Conservation (phyloP, 2,797 vertebrate species). For the Parauchenoglanis punctatus region DNA sequence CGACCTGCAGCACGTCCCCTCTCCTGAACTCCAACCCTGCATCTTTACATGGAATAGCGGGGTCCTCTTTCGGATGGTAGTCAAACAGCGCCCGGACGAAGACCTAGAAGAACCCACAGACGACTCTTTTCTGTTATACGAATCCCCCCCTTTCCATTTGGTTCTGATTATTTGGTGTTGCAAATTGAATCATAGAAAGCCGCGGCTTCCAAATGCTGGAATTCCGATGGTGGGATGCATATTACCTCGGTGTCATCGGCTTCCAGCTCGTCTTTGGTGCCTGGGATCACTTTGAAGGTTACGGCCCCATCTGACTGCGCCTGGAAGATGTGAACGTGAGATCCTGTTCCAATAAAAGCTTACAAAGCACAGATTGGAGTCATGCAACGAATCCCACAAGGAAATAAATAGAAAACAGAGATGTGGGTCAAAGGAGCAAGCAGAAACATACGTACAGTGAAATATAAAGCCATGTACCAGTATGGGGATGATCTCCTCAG, state of each 20-base stretch:
- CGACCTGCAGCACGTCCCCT: conserved; percentile 90
- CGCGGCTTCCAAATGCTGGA: neutral
- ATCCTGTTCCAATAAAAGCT: conserved; percentile 11
- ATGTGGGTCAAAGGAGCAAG: conserved; percentile 1
- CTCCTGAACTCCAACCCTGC: conserved; percentile 86
- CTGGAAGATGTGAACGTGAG: conserved; percentile 64
- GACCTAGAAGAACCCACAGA: conserved; percentile 73
- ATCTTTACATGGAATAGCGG: conserved; percentile 88
- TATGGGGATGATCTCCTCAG: conserved; percentile 89
- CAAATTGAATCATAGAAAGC: conserved; percentile 35
- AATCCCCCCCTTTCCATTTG: neutral
- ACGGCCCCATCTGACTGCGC: conserved; percentile 85
- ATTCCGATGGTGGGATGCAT: neutral
- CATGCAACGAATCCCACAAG: neutral
- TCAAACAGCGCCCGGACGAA: conserved; percentile 90
- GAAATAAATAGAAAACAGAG: conserved; percentile 32
- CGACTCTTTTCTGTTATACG: neutral
- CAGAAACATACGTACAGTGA: neutral
- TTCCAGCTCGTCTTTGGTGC: conserved; percentile 77
- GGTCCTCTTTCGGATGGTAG: conserved; percentile 86
- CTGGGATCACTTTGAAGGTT: conserved; percentile 92
- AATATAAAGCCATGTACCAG: conserved; percentile 73
- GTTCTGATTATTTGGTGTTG: neutral
- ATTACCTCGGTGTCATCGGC: conserved; percentile 55
- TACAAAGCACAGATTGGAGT: neutral